Base-by-base conservation (phyloP, 2,113 vertebrate genomes). In the Mustela lutreola region DNA sequence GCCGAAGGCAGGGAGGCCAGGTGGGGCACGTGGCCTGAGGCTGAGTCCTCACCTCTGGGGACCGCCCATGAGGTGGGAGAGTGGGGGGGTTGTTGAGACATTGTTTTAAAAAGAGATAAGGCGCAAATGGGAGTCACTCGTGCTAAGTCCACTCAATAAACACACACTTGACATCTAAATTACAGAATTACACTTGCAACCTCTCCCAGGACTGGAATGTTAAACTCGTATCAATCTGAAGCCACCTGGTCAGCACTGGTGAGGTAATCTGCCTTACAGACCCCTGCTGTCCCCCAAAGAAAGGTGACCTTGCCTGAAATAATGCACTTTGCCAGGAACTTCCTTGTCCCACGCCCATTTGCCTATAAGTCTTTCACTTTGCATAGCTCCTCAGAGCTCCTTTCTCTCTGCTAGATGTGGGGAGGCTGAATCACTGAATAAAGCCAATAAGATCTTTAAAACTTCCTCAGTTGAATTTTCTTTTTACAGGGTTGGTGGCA, bases 1-100 rank as follows among this genome's bases (percentile, higher is more conserved):
- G 60, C 70, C 21, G 36, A 85, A 58, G 67, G 79, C 31, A 84
- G 0, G 0, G 63, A 81, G 58, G 60, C 39, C 18, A 1, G n/a
- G 39, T 7, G 53, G 86, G 79, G 88, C 56, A 24, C 1, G 6
- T 16, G 9, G 11, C 15, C 26, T 16, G n/a, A 21, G 16, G 79
- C 89, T 73, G 21, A n/a, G 36, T 95, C 73, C 96, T 62, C 70
- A 70, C 53, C 88, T 85, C 5, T 5, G 6, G 39, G 19, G 36
- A 28, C 50, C 28, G 26, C 56, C 60, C 50, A 8, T 9, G 4
- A 4, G 2, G 33, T 6, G 24, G 24, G 7, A 33, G 75, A 14
- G 33, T 14, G 2, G 16, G 15, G 48, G 53, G 3, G 14, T 4
- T 53, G 53, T 18, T 21, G 22, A 19, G 33, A 16, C 1, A 6